Percentiles rank a stretch among this genome's conserved stretches.
phyloP scores from a whole-genome alignment of 2,113 vertebrate species.

The Formicarius rufipectus region DNA sequence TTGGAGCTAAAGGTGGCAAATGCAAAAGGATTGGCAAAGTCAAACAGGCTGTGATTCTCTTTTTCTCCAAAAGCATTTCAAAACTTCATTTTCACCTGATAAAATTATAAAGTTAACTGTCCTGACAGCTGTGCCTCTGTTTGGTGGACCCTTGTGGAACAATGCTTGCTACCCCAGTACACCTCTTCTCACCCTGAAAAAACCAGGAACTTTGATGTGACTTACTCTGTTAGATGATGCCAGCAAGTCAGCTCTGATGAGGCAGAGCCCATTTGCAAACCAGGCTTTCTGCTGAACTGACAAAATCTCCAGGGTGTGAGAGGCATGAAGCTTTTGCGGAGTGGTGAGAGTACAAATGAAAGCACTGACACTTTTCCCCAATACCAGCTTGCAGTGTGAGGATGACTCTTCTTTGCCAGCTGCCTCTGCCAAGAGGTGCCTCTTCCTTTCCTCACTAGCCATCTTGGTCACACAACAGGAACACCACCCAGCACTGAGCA shows the following conservation, averaged over 20 bases:
- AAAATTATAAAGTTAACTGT: background rate
- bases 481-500: background rate
- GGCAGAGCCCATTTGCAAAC: background rate
- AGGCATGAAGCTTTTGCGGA: background rate
- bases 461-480: background rate
- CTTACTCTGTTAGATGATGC: background rate
- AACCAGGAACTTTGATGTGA: background rate
- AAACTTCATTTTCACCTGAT: background rate
- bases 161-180: background rate
- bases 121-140: background rate
- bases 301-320: background rate
- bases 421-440: background rate
- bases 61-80: background rate
- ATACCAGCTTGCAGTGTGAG: background rate
- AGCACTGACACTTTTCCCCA: rapidly evolving
- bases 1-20: background rate
- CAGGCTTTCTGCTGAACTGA: background rate
- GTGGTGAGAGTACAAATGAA: background rate
- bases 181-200: background rate
- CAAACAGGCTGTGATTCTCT: background rate
- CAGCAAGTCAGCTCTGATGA: background rate
- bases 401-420: background rate
- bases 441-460: background rate
- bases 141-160: background rate
- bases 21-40: background rate